phyloP scores from a whole-genome alignment of 2,797 vertebrate genomes.

The Aselliscus stoliczkanus region DNA sequence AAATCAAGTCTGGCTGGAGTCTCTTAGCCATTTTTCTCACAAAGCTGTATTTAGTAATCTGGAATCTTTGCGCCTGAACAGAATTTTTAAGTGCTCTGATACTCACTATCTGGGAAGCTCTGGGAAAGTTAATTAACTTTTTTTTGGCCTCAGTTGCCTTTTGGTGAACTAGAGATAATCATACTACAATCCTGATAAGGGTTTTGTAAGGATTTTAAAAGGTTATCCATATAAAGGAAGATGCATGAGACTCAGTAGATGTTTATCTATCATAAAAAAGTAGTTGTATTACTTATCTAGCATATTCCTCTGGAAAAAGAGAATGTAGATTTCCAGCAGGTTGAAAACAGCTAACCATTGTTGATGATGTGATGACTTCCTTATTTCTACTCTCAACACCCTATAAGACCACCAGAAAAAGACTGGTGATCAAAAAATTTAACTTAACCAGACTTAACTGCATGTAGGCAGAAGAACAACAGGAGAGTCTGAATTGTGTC shows the following conservation, averaged over 20 bases:
- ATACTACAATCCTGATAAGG: not conserved
- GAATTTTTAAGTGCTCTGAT: not conserved
- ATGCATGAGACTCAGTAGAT: not conserved
- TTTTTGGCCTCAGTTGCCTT: not conserved
- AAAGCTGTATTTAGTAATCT: conserved; percentile 19
- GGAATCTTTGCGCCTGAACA: not conserved
- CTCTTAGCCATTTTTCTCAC: not conserved
- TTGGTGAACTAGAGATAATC: not conserved
- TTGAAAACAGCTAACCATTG: not conserved
- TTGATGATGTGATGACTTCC: not conserved
- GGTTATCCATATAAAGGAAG: not conserved
- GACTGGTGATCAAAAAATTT: not conserved
- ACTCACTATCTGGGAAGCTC: not conserved
- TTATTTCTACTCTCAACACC: not conserved
- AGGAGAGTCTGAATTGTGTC: not conserved
- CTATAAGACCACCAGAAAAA: not conserved
- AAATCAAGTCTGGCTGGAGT: not conserved
- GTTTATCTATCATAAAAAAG: not conserved
- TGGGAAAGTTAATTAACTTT: not conserved
- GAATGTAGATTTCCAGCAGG: not conserved
- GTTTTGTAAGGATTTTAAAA: not conserved
- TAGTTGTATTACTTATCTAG: not conserved
- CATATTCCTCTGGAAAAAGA: not conserved
- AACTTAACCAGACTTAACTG: not conserved
- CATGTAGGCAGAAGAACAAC: not conserved